These are phyloP conservation scores for Volucella inflata DNA, from an alignment of 2,888 invertebrate genomes.

Conservation along the genomic window DNA sequence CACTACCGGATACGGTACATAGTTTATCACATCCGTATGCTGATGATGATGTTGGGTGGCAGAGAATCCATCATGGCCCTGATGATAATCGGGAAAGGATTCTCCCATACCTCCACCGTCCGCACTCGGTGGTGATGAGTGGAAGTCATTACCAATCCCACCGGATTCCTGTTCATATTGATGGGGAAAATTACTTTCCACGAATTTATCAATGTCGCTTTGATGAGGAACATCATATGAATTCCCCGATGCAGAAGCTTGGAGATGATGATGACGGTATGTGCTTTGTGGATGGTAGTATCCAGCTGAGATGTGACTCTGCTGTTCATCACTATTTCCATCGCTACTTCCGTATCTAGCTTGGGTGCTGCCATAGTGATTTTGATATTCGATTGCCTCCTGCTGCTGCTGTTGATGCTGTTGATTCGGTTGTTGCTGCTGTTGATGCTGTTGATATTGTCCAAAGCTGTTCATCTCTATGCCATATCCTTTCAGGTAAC, in stretches of 20 bases:
- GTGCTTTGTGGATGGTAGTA: constrained; percentile 62
- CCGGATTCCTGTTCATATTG: constrained; percentile 79
- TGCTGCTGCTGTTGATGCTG: constrained; percentile 28
- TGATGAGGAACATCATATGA: constrained; percentile 64
- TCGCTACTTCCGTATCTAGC: constrained; percentile 68
- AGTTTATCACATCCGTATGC: constrained; percentile 86
- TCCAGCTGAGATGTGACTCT: constrained; percentile 76
- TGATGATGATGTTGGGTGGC: constrained; percentile 84
- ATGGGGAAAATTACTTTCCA: constrained; percentile 81
- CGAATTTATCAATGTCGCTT: constrained; percentile 80
- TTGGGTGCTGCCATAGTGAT: constrained; percentile 37
- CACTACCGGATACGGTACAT: constrained; percentile 87
- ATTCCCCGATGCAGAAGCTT: constrained; percentile 35
- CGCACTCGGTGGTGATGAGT: not conserved
- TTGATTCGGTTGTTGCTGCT: too few species aligned
- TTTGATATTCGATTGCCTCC: constrained; percentile 49
- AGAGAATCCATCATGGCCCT: constrained; percentile 73
- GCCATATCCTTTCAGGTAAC: constrained; percentile 57
- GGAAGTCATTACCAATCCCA: constrained; percentile 61
- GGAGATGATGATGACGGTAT: constrained; percentile 32
- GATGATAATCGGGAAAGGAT: constrained; percentile 77
- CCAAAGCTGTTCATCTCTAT: constrained; percentile 42
- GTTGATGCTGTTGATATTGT: not conserved
- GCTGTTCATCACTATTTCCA: constrained; percentile 76
- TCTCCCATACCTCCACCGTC: constrained; percentile 29